These are phyloP conservation scores for Heloderma charlesbogerti DNA, from an alignment of 2,113 vertebrate genomes.

Conservation along the genomic window DNA sequence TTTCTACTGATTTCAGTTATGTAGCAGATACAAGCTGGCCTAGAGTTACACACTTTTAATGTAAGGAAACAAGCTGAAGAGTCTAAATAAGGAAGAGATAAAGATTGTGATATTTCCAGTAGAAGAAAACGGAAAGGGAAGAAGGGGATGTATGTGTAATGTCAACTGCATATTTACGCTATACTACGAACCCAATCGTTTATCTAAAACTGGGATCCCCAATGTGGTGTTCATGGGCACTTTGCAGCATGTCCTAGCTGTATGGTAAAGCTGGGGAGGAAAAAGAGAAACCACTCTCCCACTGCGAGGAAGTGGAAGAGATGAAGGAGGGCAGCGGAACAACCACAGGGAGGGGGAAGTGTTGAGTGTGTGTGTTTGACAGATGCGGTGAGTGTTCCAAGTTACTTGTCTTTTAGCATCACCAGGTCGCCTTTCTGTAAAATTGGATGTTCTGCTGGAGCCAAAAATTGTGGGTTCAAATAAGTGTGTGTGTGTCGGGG, in stretches of 20 bases:
- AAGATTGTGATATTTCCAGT: neutral
- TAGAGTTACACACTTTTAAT: neutral
- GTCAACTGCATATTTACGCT: neutral
- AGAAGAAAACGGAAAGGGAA: neutral
- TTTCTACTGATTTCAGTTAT: neutral
- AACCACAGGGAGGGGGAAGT: neutral
- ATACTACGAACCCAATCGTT: neutral
- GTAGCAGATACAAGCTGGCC: neutral
- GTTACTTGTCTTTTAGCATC: neutral
- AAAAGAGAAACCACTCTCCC: too few relatives aligned
- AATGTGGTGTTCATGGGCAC: too few relatives aligned
- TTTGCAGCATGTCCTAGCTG: neutral
- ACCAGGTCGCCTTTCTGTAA: too few relatives aligned
- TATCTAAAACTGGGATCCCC: neutral
- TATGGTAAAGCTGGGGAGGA: neutral
- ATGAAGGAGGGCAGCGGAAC: neutral
- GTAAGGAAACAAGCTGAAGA: neutral
- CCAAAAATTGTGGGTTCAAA: neutral
- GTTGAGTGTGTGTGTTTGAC: neutral
- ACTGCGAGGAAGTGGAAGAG: neutral
- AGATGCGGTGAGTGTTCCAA: neutral
- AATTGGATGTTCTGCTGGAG: neutral
- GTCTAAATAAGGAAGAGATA: neutral
- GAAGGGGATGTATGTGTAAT: neutral
- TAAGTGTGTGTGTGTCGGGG: neutral